Percentiles rank a stretch among this genome's conserved stretches.
These are phyloP conservation scores for Choreutis nemorana DNA, from an alignment of 2,888 invertebrate genomes.

Conservation along the genomic window DNA sequence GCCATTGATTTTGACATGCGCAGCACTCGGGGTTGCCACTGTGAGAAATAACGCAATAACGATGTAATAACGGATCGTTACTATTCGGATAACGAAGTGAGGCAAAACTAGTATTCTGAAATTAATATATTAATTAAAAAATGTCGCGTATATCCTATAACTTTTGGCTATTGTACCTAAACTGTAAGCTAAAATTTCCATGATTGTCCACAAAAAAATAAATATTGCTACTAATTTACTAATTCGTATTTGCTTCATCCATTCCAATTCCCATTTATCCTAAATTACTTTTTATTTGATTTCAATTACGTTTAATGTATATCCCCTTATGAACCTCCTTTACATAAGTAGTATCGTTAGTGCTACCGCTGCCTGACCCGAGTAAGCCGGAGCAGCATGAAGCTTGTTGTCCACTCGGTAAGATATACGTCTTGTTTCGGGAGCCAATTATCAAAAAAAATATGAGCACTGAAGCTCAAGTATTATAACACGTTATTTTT, in stretches of 20 bases:
- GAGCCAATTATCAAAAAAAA: slow-evolving; percentile 11
- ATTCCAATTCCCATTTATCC: slow-evolving; percentile 35
- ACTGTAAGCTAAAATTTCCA: slow-evolving; percentile 20
- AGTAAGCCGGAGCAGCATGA: slow-evolving; percentile 90
- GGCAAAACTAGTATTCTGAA: too few relatives aligned
- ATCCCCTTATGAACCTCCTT: slow-evolving; percentile 39
- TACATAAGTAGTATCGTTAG: slow-evolving; percentile 71
- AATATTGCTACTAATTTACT: slow-evolving; percentile 63
- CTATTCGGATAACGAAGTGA: too few relatives aligned
- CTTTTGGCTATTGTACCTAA: too few relatives aligned
- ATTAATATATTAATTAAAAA: too few relatives aligned
- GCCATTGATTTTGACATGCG: slow-evolving; percentile 43
- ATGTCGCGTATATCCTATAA: too few relatives aligned
- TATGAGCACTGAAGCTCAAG: background rate
- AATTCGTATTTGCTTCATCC: slow-evolving; percentile 63
- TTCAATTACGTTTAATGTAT: slow-evolving; percentile 46
- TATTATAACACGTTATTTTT: slow-evolving; percentile 8
- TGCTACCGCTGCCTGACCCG: slow-evolving; percentile 86
- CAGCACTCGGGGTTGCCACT: slow-evolving; percentile 32
- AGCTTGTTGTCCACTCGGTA: slow-evolving; percentile 89
- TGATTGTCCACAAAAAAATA: slow-evolving; percentile 29
- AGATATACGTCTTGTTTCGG: slow-evolving; percentile 39
- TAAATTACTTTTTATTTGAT: slow-evolving; percentile 27
- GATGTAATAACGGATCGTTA: slow-evolving; percentile 8
- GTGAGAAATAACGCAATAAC: slow-evolving; percentile 12